A percentile compares a stretch with the other conserved stretches of the same genome.
Conservation (phyloP, 92 coral and sea anemone species). For the Bergia puertoricense region DNA sequence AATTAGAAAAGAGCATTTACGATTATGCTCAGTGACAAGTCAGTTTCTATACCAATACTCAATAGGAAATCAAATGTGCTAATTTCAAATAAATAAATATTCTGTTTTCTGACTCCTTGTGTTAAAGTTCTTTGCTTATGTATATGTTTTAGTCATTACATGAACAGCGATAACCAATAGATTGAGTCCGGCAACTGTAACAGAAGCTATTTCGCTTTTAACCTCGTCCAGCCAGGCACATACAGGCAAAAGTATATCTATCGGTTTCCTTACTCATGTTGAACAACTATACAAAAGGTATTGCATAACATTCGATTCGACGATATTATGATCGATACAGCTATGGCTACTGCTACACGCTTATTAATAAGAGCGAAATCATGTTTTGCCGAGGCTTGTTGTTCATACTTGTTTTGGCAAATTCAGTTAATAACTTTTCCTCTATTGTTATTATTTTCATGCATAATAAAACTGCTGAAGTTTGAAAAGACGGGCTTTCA, state of each 20-base stretch:
- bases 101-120: neutral
- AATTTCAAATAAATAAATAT: neutral
- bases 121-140: neutral
- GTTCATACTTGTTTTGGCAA: too few species aligned
- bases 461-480: neutral
- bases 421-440: too few species aligned
- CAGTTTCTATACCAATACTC: neutral
- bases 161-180: slow-evolving; percentile 26
- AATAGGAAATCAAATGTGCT: neutral
- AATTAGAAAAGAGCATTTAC: neutral
- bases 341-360: neutral
- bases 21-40: neutral
- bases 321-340: neutral
- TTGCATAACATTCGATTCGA: neutral
- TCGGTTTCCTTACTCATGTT: neutral
- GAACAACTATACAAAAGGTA: neutral
- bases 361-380: neutral
- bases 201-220: neutral
- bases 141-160: neutral
- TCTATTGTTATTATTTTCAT: too few species aligned
- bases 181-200: neutral
- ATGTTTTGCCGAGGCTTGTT: neutral
- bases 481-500: neutral
- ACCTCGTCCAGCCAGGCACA: slow-evolving; percentile 8
- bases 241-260: neutral